Base-by-base conservation (phyloP, 2,888 invertebrate genomes). In the Acheta domesticus region DNA sequence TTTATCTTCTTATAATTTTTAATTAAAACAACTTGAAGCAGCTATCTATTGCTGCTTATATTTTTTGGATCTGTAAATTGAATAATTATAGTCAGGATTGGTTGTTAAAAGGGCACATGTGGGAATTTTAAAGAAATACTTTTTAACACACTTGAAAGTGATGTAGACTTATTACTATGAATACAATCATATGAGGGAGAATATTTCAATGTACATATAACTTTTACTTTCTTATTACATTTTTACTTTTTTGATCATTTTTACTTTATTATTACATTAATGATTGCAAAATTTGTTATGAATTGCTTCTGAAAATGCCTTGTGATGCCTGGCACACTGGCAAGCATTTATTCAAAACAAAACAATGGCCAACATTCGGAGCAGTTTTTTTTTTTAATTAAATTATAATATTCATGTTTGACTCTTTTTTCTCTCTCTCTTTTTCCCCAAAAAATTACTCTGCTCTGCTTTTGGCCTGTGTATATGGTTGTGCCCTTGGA, bases 401-500 rank as follows among this genome's bases (percentile, higher is more conserved):
- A 62, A 76, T 76, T 76, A 76, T 62, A 62, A 62, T 80, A 80
- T 80, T 79, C 79, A 81, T 78, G 79, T 81, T 62, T 79, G 79
- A 79, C 79, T 81, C 82, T 84, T 91, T 76, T 76, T 76, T 76
- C 62, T 89, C 89, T 89, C 92, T 91, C 90, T 91, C 91, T 92
- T 91, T 92, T 92, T 86, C 88, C 88, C 91, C 89, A 91, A 91
- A 92, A 62, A 90, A 91, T 90, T 92, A 91, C 91, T 92, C 92
- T 92, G 92, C 92, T 93, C 92, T 93, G 93, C 92, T 93, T 93
- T 88, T 89, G 88, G 88, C 89, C 88, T 89, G 88, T 85, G 92
- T 92, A 92, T 92, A 91, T 92, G 92, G 92, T 92, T 92, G 92
- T 92, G 91, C 91, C 82, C 91, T 91, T 90, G 91, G 91, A 91